Base-by-base conservation (phyloP, 2,113 vertebrate species). In the Hipposideros armiger region DNA sequence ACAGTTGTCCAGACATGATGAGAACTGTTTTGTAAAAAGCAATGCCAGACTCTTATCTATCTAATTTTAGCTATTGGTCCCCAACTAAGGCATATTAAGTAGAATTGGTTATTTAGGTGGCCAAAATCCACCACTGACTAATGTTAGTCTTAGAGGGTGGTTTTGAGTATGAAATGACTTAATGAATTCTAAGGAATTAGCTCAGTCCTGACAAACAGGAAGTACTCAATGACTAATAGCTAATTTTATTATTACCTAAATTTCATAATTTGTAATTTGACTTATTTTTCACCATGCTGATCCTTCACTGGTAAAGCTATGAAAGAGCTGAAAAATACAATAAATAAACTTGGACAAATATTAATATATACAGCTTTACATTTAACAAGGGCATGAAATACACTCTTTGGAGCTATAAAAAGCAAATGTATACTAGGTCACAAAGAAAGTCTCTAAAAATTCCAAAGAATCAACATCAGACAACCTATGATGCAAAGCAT, bases 381-480 rank as follows among this genome's bases (percentile, higher is more conserved):
- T 60, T 95, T 74, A 78, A 52, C 13, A 73, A 73, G 28, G 28
- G 3, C 15, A 45, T 19, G 9, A n/a, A 32, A 88, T 73, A 28
- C 11, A 45, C 73, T 88, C 30, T 66, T 73, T 60, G 24, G 36
- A 76, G 22, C 5, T 36, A 58, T 93, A 42, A 42, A 89, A 95
- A 87, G 36, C 17, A 84, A 42, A 91, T 78, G 45, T 73, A 84
- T 60, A 83, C 8, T 22, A 72, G 15, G 6, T 91, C 70, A 88
- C 19, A 62, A 64, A 47, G 16, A 1, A 83, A 72, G 7, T 58
- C 69, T 50, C 9, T 58, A 87, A 82, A 87, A 77, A 84, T 91
- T 91, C 81, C 56, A 88, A 83, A 88, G 76, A 84, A 36, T 91
- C 54, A 30, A 76, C 40, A 70, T 94, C 32, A 60, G 78, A 22